Base-by-base conservation (phyloP, 2,888 invertebrate species). In the Petrolisthes cinctipes region DNA sequence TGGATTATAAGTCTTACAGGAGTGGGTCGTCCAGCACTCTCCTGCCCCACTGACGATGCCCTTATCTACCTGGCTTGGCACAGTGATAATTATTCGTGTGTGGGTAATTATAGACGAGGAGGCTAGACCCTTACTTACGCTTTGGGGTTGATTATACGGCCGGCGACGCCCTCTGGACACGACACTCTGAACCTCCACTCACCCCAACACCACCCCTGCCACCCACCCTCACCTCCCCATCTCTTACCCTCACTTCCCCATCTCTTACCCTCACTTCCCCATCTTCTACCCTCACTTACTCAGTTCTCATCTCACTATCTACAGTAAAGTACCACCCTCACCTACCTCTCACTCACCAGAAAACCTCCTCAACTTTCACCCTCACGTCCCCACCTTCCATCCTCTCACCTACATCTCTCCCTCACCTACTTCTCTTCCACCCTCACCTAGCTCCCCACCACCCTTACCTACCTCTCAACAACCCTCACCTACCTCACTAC, bases 31-130 rank as follows among this genome's bases (percentile, higher is more conserved):
- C 37, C 80, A 54, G 86, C 86, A 71, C 83, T n/a, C 56, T 71
- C 53, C 57, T 83, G 79, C 54, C 79, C 57, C 83, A 56, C 83
- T 51, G 56, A 20, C 51, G 11, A 54, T 51, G 83, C 53, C 73
- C 57, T 86, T 86, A 86, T 86, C 86, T 86, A 83, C 86, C 86
- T 83, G 86, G 79, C 73, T 73, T 73, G 86, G 86, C 86, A 83
- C 83, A 86, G 86, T 83, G 86, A 86, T 86, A 86, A 86, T 86
- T 86, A 86, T 86, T 83, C 86, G 86, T 86, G 83, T 86, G 86
- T 86, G 83, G 83, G 86, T 86, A 86, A 86, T 86, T 86, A 86
- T 83, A 86, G 86, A 83, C 83, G 86, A 53, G 79, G 83, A 80
- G 83, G 76, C 81, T 76, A 86, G 86, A 86, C 86, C 86, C 86